Percentiles rank a stretch among this genome's conserved stretches.
phyloP scores from a whole-genome alignment of 2,888 invertebrate species.

The Andrena trimmerana region DNA sequence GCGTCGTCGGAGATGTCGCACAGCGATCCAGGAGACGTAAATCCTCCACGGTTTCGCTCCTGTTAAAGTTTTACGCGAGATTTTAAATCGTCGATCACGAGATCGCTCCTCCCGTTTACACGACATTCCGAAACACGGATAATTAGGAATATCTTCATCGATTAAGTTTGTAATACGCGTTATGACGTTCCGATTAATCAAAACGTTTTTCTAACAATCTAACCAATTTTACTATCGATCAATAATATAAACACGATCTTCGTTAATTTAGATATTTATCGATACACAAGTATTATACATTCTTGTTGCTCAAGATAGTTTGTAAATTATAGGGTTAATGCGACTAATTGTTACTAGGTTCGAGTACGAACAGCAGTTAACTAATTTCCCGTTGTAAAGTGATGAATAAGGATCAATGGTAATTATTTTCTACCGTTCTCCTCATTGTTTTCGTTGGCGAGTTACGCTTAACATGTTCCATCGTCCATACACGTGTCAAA shows the following conservation, averaged over 20 bases:
- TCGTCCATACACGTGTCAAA: conserved; percentile 35
- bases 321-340: conserved; percentile 38
- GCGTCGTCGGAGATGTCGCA: conserved; percentile 6
- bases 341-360: conserved; percentile 29
- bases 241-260: conserved; percentile 7
- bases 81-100: conserved; percentile 17
- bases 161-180: conserved; percentile 39
- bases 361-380: not conserved
- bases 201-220: conserved; percentile 30
- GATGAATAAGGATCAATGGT: conserved; percentile 6
- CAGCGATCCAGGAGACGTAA: conserved; percentile 16
- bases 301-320: conserved; percentile 57
- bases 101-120: conserved; percentile 5
- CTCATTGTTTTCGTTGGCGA: not conserved
- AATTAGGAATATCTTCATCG: conserved; percentile 12
- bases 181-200: conserved; percentile 6
- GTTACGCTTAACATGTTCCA: conserved; percentile 20
- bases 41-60: not conserved
- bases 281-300: conserved; percentile 35
- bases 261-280: conserved; percentile 34
- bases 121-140: conserved; percentile 2
- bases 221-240: conserved; percentile 12
- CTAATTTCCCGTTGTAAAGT: conserved; percentile 18
- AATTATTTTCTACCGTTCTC: conserved; percentile 26
- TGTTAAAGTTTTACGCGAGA: conserved; percentile 44